Evolutionary conservation across 2,888 invertebrate genomes (phyloP).

Genomic region (Aleiodes testaceus): DNA sequence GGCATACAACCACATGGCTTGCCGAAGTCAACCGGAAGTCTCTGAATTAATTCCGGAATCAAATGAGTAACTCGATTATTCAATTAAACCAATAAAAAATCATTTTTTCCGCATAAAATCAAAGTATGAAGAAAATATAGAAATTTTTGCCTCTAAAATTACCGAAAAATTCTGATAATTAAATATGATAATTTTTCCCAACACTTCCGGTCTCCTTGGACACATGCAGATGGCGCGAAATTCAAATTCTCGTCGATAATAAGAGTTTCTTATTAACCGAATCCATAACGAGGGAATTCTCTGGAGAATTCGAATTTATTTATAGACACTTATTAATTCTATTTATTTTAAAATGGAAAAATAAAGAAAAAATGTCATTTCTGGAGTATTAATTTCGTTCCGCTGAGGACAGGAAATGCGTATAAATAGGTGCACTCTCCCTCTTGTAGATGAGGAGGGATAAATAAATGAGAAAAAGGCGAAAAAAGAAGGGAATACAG

Average conservation of each 20-base stretch:
- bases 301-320: too few relatives aligned
- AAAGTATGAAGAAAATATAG: too few relatives aligned
- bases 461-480: not conserved
- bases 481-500: not conserved
- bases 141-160: too few relatives aligned
- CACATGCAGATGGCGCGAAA: too few relatives aligned
- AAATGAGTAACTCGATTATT: constrained; percentile 3
- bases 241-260: too few relatives aligned
- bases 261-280: too few relatives aligned
- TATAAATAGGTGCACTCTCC: constrained; percentile 4
- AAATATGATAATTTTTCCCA: too few relatives aligned
- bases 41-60: not conserved
- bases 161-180: too few relatives aligned
- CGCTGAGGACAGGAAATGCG: not conserved
- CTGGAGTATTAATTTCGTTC: constrained; percentile 1
- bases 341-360: not conserved
- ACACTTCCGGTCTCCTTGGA: too few relatives aligned
- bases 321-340: too few relatives aligned
- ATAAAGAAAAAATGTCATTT: not conserved
- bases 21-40: constrained; percentile 62
- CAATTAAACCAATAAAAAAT: not conserved
- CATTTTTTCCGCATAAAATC: too few relatives aligned
- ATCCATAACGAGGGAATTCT: too few relatives aligned
- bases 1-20: constrained; percentile 65
- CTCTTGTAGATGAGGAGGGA: not conserved